Conservation (phyloP, 2,113 vertebrate species). For the Choloepus hoffmanni region DNA sequence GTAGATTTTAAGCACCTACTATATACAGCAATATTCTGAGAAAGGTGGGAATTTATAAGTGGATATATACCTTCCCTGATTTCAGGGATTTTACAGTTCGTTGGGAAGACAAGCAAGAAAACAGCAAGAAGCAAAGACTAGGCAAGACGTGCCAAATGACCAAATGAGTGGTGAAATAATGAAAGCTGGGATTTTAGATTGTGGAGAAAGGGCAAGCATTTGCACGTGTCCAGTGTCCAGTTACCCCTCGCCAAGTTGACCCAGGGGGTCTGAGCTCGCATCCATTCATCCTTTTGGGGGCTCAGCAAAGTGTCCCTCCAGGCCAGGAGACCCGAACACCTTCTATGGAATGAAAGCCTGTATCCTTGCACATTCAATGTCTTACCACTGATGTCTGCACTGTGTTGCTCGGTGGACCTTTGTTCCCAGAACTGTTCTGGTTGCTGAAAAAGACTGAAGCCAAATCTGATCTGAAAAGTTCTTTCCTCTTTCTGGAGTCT, state of each 20-base stretch:
- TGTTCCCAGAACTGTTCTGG: slow-evolving; percentile 12
- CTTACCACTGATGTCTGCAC: neutral
- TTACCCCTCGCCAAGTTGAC: neutral
- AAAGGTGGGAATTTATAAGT: neutral
- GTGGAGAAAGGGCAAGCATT: neutral
- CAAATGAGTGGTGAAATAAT: neutral
- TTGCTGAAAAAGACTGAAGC: neutral
- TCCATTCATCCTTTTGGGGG: neutral
- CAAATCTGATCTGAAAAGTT: neutral
- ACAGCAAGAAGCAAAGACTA: neutral
- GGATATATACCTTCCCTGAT: neutral
- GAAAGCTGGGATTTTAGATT: neutral
- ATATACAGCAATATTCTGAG: neutral
- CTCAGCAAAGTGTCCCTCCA: neutral
- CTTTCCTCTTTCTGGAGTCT: neutral
- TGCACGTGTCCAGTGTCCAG: neutral
- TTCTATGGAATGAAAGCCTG: neutral
- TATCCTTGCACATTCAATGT: neutral
- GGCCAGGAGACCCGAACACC: neutral
- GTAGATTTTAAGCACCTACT: neutral
- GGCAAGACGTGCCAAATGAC: neutral
- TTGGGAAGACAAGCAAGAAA: neutral
- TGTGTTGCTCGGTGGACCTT: neutral
- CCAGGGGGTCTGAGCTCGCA: neutral
- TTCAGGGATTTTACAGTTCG: neutral